Percentiles rank a stretch among this genome's conserved stretches.
Conservation (phyloP, 1,140 invertebrate species). For the Myzus persicae region DNA sequence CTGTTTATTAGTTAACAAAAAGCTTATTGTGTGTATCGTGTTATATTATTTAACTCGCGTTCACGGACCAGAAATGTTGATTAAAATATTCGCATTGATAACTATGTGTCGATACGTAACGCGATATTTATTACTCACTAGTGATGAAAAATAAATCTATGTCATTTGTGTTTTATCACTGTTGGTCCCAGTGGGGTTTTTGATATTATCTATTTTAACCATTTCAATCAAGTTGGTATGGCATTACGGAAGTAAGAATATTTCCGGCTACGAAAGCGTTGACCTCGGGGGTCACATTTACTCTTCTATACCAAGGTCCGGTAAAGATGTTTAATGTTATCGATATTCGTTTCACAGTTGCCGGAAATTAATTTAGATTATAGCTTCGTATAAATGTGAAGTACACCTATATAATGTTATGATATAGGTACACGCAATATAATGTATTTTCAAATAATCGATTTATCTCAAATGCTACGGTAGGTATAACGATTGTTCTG, state of each 20-base stretch:
- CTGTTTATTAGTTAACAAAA: background rate
- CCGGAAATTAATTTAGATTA: constrained; percentile 5
- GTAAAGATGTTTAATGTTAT: background rate
- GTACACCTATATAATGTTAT: background rate
- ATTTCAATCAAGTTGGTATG: constrained; percentile 60
- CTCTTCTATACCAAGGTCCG: background rate
- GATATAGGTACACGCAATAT: background rate
- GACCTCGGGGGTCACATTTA: background rate
- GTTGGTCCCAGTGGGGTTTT: background rate
- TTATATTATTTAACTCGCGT: background rate
- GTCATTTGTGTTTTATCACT: background rate
- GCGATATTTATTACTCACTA: background rate
- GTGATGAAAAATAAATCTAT: background rate
- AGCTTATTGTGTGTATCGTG: background rate
- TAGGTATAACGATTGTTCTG: background rate
- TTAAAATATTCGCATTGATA: background rate
- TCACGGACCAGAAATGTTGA: background rate
- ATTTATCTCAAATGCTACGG: background rate
- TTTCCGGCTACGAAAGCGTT: background rate
- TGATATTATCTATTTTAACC: constrained; percentile 4
- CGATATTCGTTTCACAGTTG: background rate
- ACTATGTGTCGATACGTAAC: background rate
- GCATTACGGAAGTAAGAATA: background rate
- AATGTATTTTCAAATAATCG: background rate
- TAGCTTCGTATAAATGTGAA: background rate